Conservation (phyloP, 2,888 invertebrate genomes). For the Apotomis betuletana region DNA sequence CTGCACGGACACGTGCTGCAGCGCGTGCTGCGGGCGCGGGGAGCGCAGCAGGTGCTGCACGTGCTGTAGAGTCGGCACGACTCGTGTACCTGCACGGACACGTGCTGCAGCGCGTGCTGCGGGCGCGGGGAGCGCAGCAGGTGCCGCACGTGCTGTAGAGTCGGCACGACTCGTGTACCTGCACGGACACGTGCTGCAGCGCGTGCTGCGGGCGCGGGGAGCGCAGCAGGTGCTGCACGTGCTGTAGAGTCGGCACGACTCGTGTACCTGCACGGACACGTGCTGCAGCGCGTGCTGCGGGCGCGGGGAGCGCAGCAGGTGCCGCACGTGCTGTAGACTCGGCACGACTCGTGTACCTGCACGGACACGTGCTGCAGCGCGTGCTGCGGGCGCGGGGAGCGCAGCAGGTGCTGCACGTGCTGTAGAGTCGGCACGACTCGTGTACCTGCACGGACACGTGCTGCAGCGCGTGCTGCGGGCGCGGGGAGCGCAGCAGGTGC, state of each 20-base stretch:
- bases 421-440: conserved; percentile 92
- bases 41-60: conserved; percentile 96
- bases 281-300: no score
- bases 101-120: conserved; percentile 94
- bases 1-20: conserved; percentile 92
- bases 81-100: conserved; percentile 90
- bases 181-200: no score
- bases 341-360: neutral
- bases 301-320: no score
- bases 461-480: conserved; percentile 93
- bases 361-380: conserved; percentile 69
- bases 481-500: conserved; percentile 96
- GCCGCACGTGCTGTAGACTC: no score
- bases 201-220: no score
- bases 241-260: no score
- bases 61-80: conserved; percentile 96
- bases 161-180: no score
- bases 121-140: conserved; percentile 95
- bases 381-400: conserved; percentile 93
- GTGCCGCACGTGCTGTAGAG: conserved; percentile 69
- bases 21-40: conserved; percentile 93
- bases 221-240: no score
- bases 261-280: no score
- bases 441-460: conserved; percentile 91
- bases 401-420: conserved; percentile 96